Percentiles rank a stretch among this genome's conserved stretches.
phyloP scores from a whole-genome alignment of 2,888 invertebrate species.

The Anarsia innoxiella region DNA sequence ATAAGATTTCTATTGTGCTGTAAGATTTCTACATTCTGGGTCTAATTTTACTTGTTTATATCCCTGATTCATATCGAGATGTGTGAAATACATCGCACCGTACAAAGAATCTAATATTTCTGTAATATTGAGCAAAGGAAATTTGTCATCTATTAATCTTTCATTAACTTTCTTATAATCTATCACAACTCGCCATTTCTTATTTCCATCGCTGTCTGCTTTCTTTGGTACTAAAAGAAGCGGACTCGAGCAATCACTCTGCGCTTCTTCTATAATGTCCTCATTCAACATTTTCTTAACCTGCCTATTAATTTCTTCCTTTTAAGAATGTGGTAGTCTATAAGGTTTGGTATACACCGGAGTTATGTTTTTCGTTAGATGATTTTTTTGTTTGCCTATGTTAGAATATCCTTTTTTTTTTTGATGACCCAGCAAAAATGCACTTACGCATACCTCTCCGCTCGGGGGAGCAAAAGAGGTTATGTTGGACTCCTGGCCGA shows the following conservation, averaged over 20 bases:
- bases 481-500: no score
- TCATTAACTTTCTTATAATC: slow-evolving; percentile 13
- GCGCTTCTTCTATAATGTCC: slow-evolving; percentile 9
- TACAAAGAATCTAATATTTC: slow-evolving; percentile 13
- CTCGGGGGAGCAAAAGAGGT: no score
- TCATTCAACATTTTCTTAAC: slow-evolving; percentile 1
- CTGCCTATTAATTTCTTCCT: slow-evolving; percentile 1
- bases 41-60: slow-evolving; percentile 8
- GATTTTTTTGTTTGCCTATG: slow-evolving; percentile 1
- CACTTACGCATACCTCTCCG: no score
- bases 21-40: background rate
- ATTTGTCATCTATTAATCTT: slow-evolving; percentile 11
- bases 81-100: slow-evolving; percentile 13
- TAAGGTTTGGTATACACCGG: slow-evolving; percentile 9
- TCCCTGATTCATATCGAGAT: slow-evolving; percentile 10
- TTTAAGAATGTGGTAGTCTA: slow-evolving; percentile 2
- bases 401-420: no score
- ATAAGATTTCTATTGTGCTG: no score
- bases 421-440: no score
- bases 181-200: slow-evolving; percentile 12
- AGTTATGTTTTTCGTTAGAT: background rate
- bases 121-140: slow-evolving; percentile 8
- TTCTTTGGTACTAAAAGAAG: slow-evolving; percentile 12
- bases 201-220: slow-evolving; percentile 3
- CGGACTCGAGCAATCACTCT: slow-evolving; percentile 11